phyloP scores from a whole-genome alignment of 2,888 invertebrate genomes.

The Melieria omissa region DNA sequence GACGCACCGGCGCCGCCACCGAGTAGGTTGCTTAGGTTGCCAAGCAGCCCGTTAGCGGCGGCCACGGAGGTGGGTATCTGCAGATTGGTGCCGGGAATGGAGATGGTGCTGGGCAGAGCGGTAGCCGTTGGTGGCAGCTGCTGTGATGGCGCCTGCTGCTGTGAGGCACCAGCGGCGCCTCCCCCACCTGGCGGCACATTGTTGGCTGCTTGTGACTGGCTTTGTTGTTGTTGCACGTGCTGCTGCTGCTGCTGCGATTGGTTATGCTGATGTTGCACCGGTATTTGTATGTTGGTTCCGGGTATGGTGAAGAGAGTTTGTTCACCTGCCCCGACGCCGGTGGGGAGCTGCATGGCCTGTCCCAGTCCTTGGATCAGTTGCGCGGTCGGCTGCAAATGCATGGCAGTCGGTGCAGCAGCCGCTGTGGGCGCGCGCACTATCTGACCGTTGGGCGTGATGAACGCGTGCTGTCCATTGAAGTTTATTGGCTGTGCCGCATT shows the following conservation, averaged over 20 bases:
- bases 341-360: slow-evolving; percentile 76
- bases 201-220: slow-evolving; percentile 37
- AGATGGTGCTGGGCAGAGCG: slow-evolving; percentile 59
- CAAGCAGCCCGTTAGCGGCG: slow-evolving; percentile 64
- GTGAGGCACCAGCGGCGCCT: slow-evolving; percentile 28
- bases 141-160: slow-evolving; percentile 31
- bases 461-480: slow-evolving; percentile 70
- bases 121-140: slow-evolving; percentile 37
- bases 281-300: slow-evolving; percentile 71
- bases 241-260: slow-evolving; percentile 55
- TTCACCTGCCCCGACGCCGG: slow-evolving; percentile 57
- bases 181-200: slow-evolving; percentile 16
- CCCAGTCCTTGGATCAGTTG: slow-evolving; percentile 79
- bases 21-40: slow-evolving; percentile 57
- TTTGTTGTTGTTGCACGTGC: slow-evolving; percentile 45
- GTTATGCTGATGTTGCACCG: slow-evolving; percentile 60
- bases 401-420: slow-evolving; percentile 39
- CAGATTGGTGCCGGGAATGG: slow-evolving; percentile 66
- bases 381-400: slow-evolving; percentile 61
- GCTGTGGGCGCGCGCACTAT: slow-evolving; percentile 77
- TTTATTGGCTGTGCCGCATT: slow-evolving; percentile 70
- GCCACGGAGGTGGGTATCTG: slow-evolving; percentile 66
- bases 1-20: slow-evolving; percentile 46
- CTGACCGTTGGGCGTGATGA: slow-evolving; percentile 73
- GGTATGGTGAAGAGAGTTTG: slow-evolving; percentile 72